Evolutionary conservation across 2,113 vertebrate species (phyloP), one percentile per base, ranked within the genome.

Genomic region (Oreochromis niloticus): DNA sequence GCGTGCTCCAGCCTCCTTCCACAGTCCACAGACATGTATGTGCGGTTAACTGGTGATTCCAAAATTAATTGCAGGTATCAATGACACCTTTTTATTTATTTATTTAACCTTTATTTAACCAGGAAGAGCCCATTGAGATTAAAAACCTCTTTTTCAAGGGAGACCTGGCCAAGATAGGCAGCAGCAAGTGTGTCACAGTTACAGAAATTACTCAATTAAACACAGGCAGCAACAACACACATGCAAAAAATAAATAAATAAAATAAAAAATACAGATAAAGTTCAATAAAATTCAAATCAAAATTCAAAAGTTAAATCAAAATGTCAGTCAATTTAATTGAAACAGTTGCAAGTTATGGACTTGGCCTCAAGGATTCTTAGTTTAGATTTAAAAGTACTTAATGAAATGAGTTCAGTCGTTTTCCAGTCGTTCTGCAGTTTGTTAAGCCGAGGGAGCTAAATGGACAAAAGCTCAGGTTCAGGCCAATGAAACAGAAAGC

Each of bases 81-180:
- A 4, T 36, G 61, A 66, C 10, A n/a, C 30, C 0, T 16, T 16
- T 16, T 4, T 14, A 27, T 27, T 9, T 1, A 2, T 59, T 59
- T 59, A 16, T 59, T 59, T 59, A 30, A 59, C 56, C 56, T 59
- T 30, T 59, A 6, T 3, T 59, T 30, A 59, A 59, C 13, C 6
- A 30, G 7, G 56, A 57, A 14, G 24, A 30, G 1, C 56, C 56
- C 56, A 30, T 13, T 59, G 24, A 59, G 56, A 30, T 59, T 30
- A 59, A 59, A 59, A 56, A 56, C 22, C 55, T 56, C 19, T 52
- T 52, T 52, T 52, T 52, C 50, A 52, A 52, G 19, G 55, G 55
- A 56, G 24, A 1, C 13, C 27, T 30, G 24, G 24, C 24, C 56
- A 30, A 59, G 4, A 59, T 57, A 5, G 55, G 55, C 55, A 14